phyloP scores from a whole-genome alignment of 2,797 vertebrate species.

The Discoglossus pictus region DNA sequence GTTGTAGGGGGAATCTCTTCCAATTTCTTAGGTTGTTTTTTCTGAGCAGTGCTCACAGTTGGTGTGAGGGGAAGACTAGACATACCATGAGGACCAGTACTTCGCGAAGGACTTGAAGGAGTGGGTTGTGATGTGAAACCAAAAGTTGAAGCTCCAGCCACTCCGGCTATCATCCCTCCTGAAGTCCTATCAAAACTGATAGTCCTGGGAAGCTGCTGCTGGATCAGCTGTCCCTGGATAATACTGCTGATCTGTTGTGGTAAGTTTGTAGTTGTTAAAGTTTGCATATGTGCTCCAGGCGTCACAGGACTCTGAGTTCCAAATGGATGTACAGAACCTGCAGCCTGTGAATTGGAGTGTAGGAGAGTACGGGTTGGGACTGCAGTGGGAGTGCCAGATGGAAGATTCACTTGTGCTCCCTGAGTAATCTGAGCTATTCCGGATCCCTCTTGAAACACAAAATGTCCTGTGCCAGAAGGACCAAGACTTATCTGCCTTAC shows the following conservation, averaged over 20 bases:
- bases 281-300: constrained; percentile 73
- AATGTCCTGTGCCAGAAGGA: constrained; percentile 83
- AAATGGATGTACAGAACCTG: constrained; percentile 92
- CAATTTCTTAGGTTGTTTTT: constrained; percentile 83
- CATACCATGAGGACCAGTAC: constrained; percentile 75
- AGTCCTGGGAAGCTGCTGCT: constrained; percentile 73
- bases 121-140: constrained; percentile 81
- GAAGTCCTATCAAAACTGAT: constrained; percentile 84
- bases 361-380: constrained; percentile 87
- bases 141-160: constrained; percentile 75
- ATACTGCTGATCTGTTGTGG: constrained; percentile 97
- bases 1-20: constrained; percentile 92
- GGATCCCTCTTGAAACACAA: constrained; percentile 89
- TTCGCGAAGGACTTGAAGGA: constrained; percentile 88
- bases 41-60: constrained; percentile 68
- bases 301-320: constrained; percentile 90
- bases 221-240: constrained; percentile 90
- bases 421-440: constrained; percentile 83
- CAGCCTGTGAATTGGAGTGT: constrained; percentile 90
- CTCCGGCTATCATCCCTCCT: constrained; percentile 77
- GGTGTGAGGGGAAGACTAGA: constrained; percentile 76
- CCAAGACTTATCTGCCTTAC: constrained; percentile 88
- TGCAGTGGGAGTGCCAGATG: constrained; percentile 70
- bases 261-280: constrained; percentile 87
- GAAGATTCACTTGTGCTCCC: constrained; percentile 72